These are phyloP conservation scores for Corythornis cristatus DNA, from an alignment of 2,113 vertebrate genomes.

Conservation along the genomic window DNA sequence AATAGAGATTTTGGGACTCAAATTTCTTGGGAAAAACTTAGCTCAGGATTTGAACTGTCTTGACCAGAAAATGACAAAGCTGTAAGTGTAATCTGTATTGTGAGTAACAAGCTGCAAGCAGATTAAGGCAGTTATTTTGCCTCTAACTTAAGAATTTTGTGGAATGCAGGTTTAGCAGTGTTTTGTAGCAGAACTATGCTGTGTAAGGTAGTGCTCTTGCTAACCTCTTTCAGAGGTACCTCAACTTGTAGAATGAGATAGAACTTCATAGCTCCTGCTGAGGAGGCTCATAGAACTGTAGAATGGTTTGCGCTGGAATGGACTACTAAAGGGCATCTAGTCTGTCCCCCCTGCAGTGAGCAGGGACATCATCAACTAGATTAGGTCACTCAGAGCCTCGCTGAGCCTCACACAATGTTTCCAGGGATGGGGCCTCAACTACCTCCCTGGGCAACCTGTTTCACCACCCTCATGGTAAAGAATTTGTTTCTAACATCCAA, in stretches of 20 bases:
- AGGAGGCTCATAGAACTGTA: neutral
- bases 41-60: neutral
- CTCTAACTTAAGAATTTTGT: neutral
- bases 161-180: neutral
- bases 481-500: too few relatives aligned
- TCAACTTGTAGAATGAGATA: neutral
- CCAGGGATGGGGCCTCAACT: too few relatives aligned
- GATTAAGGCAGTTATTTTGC: neutral
- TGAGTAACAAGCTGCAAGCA: neutral
- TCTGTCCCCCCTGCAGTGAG: too few relatives aligned
- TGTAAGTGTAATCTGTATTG: neutral
- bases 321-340: too few relatives aligned
- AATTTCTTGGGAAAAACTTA: neutral
- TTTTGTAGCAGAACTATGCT: neutral
- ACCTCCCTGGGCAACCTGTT: too few relatives aligned
- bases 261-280: fast-evolving
- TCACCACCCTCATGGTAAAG: too few relatives aligned
- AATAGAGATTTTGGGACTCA: neutral
- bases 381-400: too few relatives aligned
- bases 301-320: too few relatives aligned
- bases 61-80: neutral
- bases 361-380: too few relatives aligned
- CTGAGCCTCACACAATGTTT: too few relatives aligned
- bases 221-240: neutral
- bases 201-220: neutral